Evolutionary conservation across 2,113 vertebrate species (phyloP).

Genomic region (Gopherus flavomarginatus): DNA sequence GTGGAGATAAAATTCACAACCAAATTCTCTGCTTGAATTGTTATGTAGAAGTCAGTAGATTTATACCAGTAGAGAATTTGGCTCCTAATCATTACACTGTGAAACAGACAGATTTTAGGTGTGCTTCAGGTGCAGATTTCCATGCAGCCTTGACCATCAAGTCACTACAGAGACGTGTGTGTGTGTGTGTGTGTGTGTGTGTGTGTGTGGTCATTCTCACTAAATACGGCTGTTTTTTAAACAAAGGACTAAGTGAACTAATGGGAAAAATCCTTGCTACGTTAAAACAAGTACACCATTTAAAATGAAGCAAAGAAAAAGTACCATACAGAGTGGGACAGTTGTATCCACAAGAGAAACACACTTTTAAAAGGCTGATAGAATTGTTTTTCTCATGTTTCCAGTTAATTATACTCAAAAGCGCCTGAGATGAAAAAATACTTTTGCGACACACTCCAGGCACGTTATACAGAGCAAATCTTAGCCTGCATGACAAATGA

Average conservation of each 20-base stretch:
- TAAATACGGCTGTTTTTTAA: slow-evolving; percentile 36
- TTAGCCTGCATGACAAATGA: slow-evolving; percentile 61
- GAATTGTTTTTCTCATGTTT: slow-evolving; percentile 73
- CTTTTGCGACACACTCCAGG: slow-evolving; percentile 69
- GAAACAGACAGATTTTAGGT: background rate
- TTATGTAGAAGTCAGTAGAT: background rate
- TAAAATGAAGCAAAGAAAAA: slow-evolving; percentile 69
- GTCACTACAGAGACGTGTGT: background rate
- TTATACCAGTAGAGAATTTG: background rate
- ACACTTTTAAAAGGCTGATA: slow-evolving; percentile 69
- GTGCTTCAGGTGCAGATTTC: background rate
- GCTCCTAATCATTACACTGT: background rate
- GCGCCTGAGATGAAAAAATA: slow-evolving; percentile 74
- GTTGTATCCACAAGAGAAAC: slow-evolving; percentile 76
- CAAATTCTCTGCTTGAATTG: background rate
- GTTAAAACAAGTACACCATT: slow-evolving; percentile 48
- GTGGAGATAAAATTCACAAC: background rate
- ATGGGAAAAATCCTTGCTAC: slow-evolving; percentile 44
- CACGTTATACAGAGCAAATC: slow-evolving; percentile 50
- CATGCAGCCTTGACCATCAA: background rate
- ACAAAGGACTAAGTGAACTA: slow-evolving; percentile 50
- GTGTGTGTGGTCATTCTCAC: slow-evolving; percentile 6
- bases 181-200: too few species aligned
- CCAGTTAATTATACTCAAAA: slow-evolving; percentile 81
- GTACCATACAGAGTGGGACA: slow-evolving; percentile 44